Evolutionary conservation across 2,888 invertebrate genomes (phyloP).

Genomic region (Parthenolecanium corni): DNA sequence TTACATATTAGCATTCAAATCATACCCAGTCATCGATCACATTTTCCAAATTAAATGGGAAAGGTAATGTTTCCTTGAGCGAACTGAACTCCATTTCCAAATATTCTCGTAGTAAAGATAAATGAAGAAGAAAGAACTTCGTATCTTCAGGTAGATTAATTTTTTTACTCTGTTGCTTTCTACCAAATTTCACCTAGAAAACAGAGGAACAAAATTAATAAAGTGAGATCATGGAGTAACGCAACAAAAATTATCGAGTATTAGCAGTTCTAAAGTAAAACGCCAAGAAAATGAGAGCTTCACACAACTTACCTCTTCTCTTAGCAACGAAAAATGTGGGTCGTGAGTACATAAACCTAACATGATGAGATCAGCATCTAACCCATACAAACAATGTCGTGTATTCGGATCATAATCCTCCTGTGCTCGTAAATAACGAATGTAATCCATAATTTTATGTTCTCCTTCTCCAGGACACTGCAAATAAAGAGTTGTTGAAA

Average conservation of each 20-base stretch:
- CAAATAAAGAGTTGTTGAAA: conserved; percentile 74
- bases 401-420: conserved; percentile 81
- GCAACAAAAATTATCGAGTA: not conserved
- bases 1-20: not conserved
- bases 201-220: conserved; percentile 25
- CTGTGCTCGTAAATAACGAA: conserved; percentile 72
- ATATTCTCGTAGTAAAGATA: conserved; percentile 85
- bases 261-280: not conserved
- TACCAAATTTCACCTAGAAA: conserved; percentile 59
- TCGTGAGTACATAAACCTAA: conserved; percentile 91
- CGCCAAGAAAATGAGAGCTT: too few species aligned
- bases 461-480: conserved; percentile 94
- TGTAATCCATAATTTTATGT: conserved; percentile 98
- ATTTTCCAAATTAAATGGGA: conserved; percentile 72
- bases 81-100: conserved; percentile 75
- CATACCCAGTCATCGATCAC: conserved; percentile 90
- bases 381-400: conserved; percentile 89
- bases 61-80: conserved; percentile 54
- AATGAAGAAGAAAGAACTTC: conserved; percentile 82
- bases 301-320: conserved; percentile 57
- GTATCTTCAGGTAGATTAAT: conserved; percentile 72
- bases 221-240: too few species aligned
- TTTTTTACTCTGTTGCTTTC: conserved; percentile 48
- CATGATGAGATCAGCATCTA: conserved; percentile 97
- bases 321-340: conserved; percentile 81